Evolutionary conservation across 1,140 invertebrate genomes (phyloP), one percentile per base, ranked within the genome.

Genomic region (Sminthurinus signatus): DNA sequence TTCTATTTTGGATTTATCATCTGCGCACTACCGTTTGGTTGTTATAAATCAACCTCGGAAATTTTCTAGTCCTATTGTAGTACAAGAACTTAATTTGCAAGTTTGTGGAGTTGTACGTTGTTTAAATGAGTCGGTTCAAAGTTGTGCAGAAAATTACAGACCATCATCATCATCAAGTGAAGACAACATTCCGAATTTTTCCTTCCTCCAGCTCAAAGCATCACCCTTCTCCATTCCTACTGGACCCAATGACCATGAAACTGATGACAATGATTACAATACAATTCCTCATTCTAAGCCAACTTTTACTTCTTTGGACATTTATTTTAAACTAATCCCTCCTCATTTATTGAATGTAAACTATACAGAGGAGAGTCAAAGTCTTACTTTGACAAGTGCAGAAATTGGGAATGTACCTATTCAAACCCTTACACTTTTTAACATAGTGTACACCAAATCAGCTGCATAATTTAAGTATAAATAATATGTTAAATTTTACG

Each of bases 101-200:
- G 59, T 72, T 23, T 72, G 70, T 50, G 51, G 44, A 25, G 25
- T 72, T 17, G 21, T 65, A 8, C 42, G 64, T 23, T 72, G 67
- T 52, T n/a, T 60, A 2, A 56, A 64, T 57, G 51, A 54, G 0
- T 57, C 63, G 0, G 5, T 72, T 0, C 54, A 57, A 36, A 68
- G 62, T 2, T 72, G 66, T 29, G 55, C 62, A 48, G 52, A 60
- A 21, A 52, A 57, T 21, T 32, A 59, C 21, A 8, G 31, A 25
- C 28, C 23, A 50, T 31, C 23, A 5, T 48, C 44, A n/a, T 5
- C 5, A n/a, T 25, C 8, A 28, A 23, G 19, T 8, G n/a, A 29
- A 44, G 42, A 43, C 3, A 15, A 25, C 17, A 27, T 65, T 3
- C 52, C 57, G 2, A 36, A 42, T 10, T 64, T 68, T 46, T 1